Conservation (phyloP, 2,113 vertebrate genomes). For the Dicaeum eximium region DNA sequence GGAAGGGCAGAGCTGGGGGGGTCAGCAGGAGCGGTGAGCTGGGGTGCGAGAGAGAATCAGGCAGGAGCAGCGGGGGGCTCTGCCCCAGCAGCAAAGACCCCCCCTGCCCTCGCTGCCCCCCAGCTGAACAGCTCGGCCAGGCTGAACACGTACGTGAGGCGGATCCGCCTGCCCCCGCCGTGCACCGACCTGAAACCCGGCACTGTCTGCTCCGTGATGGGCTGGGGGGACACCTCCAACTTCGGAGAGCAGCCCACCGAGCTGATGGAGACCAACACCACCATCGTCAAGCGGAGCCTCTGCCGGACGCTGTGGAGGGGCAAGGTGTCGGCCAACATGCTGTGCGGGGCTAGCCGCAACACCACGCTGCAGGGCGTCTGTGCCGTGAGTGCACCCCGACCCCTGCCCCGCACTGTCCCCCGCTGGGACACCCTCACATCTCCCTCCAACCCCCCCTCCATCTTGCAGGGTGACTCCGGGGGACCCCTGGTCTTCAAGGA, state of each 20-base stretch:
- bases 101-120: accelerated
- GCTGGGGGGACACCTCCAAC: constrained; percentile 67
- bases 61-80: neutral
- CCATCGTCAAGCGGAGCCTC: neutral
- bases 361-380: constrained; percentile 58
- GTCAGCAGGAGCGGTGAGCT: accelerated
- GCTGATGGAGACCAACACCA: constrained; percentile 68
- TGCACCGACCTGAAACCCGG: neutral
- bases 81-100: neutral
- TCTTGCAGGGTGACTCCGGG: constrained; percentile 70
- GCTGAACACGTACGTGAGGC: constrained; percentile 33
- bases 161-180: neutral
- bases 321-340: constrained; percentile 23
- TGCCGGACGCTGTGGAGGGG: constrained; percentile 66
- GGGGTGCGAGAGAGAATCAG: accelerated
- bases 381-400: neutral
- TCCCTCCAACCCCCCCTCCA: neutral
- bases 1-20: neutral
- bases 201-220: constrained; percentile 31
- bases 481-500: constrained; percentile 67
- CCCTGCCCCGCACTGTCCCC: accelerated
- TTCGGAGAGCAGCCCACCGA: neutral
- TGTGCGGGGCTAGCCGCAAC: constrained; percentile 52
- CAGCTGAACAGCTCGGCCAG: constrained; percentile 60
- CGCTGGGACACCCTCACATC: accelerated